Evolutionary conservation across 1,140 invertebrate species (phyloP).

Genomic region (Atta cephalotes): DNA sequence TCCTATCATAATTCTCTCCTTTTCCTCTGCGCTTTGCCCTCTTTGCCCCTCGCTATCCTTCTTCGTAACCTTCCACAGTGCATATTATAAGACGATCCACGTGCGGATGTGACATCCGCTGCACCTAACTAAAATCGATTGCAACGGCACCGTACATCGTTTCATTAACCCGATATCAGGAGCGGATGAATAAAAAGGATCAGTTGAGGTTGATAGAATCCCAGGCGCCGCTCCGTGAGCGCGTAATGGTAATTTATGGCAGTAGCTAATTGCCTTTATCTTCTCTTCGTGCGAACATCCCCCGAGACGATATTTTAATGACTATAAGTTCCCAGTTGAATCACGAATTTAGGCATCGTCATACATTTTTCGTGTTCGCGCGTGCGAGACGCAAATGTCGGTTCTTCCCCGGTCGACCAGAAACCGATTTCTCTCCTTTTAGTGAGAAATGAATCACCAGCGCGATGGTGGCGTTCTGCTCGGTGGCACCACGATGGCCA

Average conservation of each 20-base stretch:
- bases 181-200: constrained; percentile 55
- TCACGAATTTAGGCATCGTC: constrained; percentile 25
- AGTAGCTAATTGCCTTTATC: constrained; percentile 58
- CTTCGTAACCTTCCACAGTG: not conserved
- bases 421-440: constrained; percentile 15
- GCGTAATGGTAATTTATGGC: constrained; percentile 67
- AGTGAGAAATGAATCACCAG: constrained; percentile 53
- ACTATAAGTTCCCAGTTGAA: not conserved
- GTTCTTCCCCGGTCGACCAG: constrained; percentile 9
- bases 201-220: not conserved
- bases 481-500: constrained; percentile 11
- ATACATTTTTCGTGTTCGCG: constrained; percentile 37
- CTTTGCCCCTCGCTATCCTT: not conserved
- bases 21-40: not conserved
- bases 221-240: not conserved
- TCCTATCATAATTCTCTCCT: not conserved
- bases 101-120: constrained; percentile 30
- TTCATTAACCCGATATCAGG: constrained; percentile 58
- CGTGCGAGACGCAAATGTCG: not conserved
- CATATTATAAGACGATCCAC: constrained; percentile 19
- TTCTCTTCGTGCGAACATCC: constrained; percentile 11
- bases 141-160: constrained; percentile 32
- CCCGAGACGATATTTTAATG: constrained; percentile 64
- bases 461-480: constrained; percentile 66
- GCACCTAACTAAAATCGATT: constrained; percentile 62